Evolutionary conservation across 1,140 invertebrate species (phyloP).

Genomic region (Muscidifurax raptorellus): DNA sequence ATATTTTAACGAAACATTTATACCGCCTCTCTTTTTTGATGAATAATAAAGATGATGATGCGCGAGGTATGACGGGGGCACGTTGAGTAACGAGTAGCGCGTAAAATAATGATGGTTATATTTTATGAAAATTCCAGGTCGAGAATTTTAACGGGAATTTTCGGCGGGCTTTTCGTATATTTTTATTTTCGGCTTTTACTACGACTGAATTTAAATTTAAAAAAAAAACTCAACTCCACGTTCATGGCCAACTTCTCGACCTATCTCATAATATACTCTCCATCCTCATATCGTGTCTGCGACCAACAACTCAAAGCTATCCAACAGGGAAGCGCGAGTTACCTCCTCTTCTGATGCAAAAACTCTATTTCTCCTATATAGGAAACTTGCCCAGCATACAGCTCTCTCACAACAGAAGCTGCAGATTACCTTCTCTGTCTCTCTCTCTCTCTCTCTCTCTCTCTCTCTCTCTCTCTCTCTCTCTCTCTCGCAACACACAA

Average conservation of each 20-base stretch:
- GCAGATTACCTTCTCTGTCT: not conserved
- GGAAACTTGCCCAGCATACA: not conserved
- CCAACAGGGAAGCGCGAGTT: not conserved
- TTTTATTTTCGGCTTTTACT: too few relatives aligned
- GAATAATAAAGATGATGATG: not conserved
- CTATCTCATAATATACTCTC: too few relatives aligned
- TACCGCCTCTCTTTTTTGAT: not conserved
- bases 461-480: not conserved
- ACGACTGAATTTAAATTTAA: too few relatives aligned
- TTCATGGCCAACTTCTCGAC: not conserved
- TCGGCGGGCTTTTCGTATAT: not conserved
- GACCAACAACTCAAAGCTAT: too few relatives aligned
- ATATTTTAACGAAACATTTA: not conserved
- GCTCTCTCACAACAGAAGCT: not conserved
- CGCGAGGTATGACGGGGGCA: too few relatives aligned
- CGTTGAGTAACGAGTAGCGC: too few relatives aligned
- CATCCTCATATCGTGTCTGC: too few relatives aligned
- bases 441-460: not conserved
- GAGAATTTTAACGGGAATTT: not conserved
- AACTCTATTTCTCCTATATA: not conserved
- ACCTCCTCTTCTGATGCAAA: not conserved
- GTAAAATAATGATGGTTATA: too few relatives aligned
- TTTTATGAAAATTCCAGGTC: not conserved
- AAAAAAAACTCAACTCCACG: too few relatives aligned
- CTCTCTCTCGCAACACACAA: not conserved